Evolutionary conservation across 2,888 invertebrate species (phyloP).

Genomic region (Autographa pulchrina): DNA sequence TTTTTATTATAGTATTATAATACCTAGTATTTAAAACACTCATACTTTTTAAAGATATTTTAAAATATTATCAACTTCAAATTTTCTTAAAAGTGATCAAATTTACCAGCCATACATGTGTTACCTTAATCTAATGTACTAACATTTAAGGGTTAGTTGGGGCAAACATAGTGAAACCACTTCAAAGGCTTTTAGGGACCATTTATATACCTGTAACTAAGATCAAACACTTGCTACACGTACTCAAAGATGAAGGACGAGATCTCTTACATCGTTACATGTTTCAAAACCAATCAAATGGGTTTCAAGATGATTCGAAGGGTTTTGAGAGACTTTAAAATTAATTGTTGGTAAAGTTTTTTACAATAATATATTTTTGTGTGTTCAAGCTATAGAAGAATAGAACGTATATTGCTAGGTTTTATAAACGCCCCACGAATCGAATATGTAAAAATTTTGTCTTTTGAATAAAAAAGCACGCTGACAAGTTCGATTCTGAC

Average conservation of each 20-base stretch:
- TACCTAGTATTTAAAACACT: too few species aligned
- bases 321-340: not conserved
- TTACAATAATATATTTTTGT: too few species aligned
- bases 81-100: not conserved
- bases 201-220: conserved; percentile 20
- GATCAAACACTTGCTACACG: conserved; percentile 42
- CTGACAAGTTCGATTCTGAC: too few species aligned
- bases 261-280: conserved; percentile 27
- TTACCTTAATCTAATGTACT: not conserved
- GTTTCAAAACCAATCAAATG: conserved; percentile 49
- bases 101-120: not conserved
- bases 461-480: too few species aligned
- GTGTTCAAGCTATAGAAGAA: too few species aligned
- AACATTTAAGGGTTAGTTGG: not conserved
- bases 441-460: too few species aligned
- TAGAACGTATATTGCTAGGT: too few species aligned
- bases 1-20: too few species aligned
- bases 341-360: too few species aligned
- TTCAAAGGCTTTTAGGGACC: conserved; percentile 31
- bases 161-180: conserved; percentile 6
- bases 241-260: conserved; percentile 30
- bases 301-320: conserved; percentile 24
- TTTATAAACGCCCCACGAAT: too few species aligned
- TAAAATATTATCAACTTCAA: too few species aligned
- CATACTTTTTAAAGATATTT: too few species aligned